These are phyloP conservation scores for Scolopax rusticola DNA, from an alignment of 2,797 vertebrate genomes.

Conservation along the genomic window DNA sequence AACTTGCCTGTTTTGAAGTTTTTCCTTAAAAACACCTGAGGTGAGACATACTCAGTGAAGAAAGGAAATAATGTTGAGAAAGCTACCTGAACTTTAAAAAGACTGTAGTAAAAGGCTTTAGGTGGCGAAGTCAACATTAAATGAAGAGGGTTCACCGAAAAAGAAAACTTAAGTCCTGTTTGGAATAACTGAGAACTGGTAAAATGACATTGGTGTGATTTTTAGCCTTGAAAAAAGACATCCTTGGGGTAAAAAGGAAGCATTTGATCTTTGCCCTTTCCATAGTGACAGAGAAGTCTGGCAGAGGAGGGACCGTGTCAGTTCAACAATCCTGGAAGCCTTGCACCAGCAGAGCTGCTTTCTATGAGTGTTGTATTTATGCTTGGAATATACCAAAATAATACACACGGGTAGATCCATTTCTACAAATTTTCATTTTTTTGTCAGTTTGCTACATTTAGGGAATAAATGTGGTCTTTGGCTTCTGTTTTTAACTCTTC, in stretches of 20 bases:
- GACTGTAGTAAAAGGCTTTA: not conserved
- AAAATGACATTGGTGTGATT: not conserved
- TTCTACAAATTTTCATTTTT: not conserved
- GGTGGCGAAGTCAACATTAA: not conserved
- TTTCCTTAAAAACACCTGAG: not conserved
- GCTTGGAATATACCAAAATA: not conserved
- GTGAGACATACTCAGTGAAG: not conserved
- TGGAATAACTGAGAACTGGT: not conserved
- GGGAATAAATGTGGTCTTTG: not conserved
- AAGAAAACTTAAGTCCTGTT: not conserved
- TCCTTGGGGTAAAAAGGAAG: not conserved
- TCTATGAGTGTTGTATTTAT: not conserved
- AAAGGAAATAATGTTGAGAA: not conserved
- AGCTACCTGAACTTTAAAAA: not conserved
- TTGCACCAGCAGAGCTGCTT: not conserved
- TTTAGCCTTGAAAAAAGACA: not conserved
- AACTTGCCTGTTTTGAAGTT: not conserved
- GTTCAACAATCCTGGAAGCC: not conserved
- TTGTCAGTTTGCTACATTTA: not conserved
- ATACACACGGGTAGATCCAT: not conserved
- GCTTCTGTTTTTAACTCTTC: not conserved
- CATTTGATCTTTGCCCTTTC: not conserved
- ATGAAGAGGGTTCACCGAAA: not conserved
- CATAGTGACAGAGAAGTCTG: not conserved
- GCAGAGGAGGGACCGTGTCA: not conserved